phyloP scores from a whole-genome alignment of 2,888 invertebrate genomes.

The Macropis europaea region DNA sequence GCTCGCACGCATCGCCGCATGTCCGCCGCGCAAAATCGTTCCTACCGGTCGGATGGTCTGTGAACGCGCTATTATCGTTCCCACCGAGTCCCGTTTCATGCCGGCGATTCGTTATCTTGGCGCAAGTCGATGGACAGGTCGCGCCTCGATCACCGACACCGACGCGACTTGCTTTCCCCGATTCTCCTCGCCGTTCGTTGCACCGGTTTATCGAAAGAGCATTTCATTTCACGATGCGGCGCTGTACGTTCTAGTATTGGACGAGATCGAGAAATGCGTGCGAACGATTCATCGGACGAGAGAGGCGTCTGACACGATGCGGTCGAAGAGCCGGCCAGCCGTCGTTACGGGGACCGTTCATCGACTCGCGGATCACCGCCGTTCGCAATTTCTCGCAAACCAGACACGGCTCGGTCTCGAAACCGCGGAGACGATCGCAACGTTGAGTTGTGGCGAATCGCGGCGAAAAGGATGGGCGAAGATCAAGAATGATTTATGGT shows the following conservation, averaged over 20 bases:
- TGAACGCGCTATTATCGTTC: background rate
- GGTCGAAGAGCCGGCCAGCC: background rate
- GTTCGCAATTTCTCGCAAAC: background rate
- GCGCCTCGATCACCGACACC: no score
- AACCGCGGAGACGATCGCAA: background rate
- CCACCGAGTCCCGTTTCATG: background rate
- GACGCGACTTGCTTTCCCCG: no score
- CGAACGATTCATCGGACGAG: no score
- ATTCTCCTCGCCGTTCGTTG: no score
- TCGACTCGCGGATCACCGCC: background rate
- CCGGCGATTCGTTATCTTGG: background rate
- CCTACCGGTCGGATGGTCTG: background rate
- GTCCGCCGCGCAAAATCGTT: background rate
- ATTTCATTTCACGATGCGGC: no score
- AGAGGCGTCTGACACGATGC: no score
- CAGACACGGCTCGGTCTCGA: background rate
- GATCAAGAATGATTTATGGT: constrained; percentile 54
- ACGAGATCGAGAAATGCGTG: no score
- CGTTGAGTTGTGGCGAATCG: constrained; percentile 4
- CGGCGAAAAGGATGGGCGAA: constrained; percentile 16
- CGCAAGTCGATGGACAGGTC: no score
- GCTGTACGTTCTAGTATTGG: no score
- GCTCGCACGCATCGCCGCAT: background rate
- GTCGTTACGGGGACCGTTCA: background rate
- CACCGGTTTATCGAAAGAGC: no score